Evolutionary conservation across 2,113 vertebrate genomes (phyloP).

Genomic region (Hypomesus transpacificus): DNA sequence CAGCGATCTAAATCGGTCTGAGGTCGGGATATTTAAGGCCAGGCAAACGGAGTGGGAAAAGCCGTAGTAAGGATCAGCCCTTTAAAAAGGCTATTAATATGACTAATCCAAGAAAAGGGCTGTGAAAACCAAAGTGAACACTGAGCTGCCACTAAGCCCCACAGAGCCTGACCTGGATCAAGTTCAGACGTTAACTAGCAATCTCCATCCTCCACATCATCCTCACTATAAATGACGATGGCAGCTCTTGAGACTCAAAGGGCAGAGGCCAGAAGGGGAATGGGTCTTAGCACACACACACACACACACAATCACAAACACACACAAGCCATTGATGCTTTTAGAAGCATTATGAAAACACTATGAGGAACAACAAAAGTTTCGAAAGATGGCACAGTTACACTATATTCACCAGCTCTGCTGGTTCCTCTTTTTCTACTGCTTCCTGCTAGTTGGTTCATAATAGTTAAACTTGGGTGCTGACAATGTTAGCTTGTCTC

Average conservation of each 20-base stretch:
- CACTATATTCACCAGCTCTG: slow-evolving; percentile 63
- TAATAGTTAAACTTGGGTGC: slow-evolving; percentile 58
- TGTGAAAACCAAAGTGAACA: slow-evolving; percentile 34
- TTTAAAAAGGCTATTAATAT: slow-evolving; percentile 58
- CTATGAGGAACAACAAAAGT: slow-evolving; percentile 50
- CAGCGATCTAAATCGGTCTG: slow-evolving; percentile 35
- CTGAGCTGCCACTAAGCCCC: slow-evolving; percentile 37
- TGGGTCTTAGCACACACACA: too few relatives aligned
- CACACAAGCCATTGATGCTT: slow-evolving; percentile 25
- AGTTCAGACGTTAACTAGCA: slow-evolving; percentile 10
- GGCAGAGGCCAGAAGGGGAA: background rate
- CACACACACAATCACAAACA: too few relatives aligned
- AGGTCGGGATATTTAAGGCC: slow-evolving; percentile 29
- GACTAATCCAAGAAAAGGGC: slow-evolving; percentile 46
- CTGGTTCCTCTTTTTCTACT: slow-evolving; percentile 63
- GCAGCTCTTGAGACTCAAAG: background rate
- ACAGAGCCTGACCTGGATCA: slow-evolving; percentile 29
- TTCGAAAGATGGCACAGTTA: slow-evolving; percentile 68
- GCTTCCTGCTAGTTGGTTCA: slow-evolving; percentile 63
- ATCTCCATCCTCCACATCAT: slow-evolving; percentile 11
- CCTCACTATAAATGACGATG: slow-evolving; percentile 25
- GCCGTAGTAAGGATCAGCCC: slow-evolving; percentile 40
- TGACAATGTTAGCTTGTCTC: too few relatives aligned
- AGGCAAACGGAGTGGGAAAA: slow-evolving; percentile 41
- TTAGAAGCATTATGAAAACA: slow-evolving; percentile 46